Base-by-base conservation (phyloP, 2,888 invertebrate species). In the Galerucella calmariensis region DNA sequence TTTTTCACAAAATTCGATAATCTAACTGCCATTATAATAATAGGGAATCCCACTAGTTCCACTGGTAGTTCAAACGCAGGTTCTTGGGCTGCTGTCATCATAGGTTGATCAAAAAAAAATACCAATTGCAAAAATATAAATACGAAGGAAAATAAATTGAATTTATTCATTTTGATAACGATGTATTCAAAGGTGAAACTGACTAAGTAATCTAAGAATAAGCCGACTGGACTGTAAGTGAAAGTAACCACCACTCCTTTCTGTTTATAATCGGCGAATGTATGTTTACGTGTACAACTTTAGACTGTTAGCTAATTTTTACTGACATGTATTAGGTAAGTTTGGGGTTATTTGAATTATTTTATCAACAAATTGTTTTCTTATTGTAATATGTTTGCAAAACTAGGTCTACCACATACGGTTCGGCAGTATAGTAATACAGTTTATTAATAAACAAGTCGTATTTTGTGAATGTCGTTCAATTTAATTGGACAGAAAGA, bases 1-100 rank as follows among this genome's bases (percentile, higher is more conserved):
- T 95, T 95, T 88, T 94, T 95, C 77, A 95, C 91, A 84, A 95
- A 95, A 88, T 95, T 95, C 0, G 94, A 92, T 70, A 95, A 87
- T 79, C 93, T 90, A 12, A 95, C 95, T 44, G 94, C 93, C 9
- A 94, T 87, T 68, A 95, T 92, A 80, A 95, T 95, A 76, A 95
- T 92, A 0, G 95, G 95, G 84, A 95, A 95, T 41, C 95, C 95
- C 56, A 95, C 90, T 72, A 95, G 88, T 84, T 95, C 95, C n/a
- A 95, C 94, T 12, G 95, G 95, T 72, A 95, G 86, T 83, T 95
- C 93, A 83, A 95, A 93, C 0, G 90, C 83, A 14, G 91, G 90
- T 75, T 86, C 83, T 78, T 86, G 86, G 2, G 85, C 84, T 6
- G 78, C 77, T 0, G 79, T 77, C 14, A 61, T 70, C 8, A 68